Percentiles rank a stretch among this genome's conserved stretches.
Evolutionary conservation across 2,797 vertebrate genomes (phyloP).

Genomic region (Onychomys torridus): DNA sequence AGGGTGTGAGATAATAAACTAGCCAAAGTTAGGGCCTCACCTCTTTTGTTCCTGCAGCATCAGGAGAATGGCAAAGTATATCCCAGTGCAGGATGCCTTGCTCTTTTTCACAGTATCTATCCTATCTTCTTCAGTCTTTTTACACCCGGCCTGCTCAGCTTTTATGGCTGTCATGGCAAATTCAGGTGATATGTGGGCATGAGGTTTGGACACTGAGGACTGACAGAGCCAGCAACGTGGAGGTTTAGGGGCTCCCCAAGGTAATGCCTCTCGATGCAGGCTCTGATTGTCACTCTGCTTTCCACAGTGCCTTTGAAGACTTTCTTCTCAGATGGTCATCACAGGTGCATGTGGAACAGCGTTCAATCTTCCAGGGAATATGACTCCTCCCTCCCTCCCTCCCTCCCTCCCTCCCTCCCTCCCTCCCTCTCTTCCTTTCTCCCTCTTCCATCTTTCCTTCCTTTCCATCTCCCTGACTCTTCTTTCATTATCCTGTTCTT

Average conservation of each 20-base stretch:
- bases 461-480: slow-evolving; percentile 17
- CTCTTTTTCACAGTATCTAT: slow-evolving; percentile 64
- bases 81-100: slow-evolving; percentile 75
- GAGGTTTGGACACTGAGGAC: slow-evolving; percentile 76
- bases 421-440: background rate
- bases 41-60: slow-evolving; percentile 66
- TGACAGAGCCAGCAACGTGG: slow-evolving; percentile 71
- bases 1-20: slow-evolving; percentile 60
- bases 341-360: slow-evolving; percentile 43
- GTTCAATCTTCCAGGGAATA: slow-evolving; percentile 65
- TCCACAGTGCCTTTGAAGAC: slow-evolving; percentile 76
- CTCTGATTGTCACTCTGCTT: slow-evolving; percentile 75
- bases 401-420: background rate
- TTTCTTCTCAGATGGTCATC: slow-evolving; percentile 74
- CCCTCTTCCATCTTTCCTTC: background rate
- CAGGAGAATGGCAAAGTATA: slow-evolving; percentile 70
- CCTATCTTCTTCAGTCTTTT: slow-evolving; percentile 40
- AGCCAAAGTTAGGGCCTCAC: slow-evolving; percentile 77
- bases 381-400: background rate
- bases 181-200: slow-evolving; percentile 48
- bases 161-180: slow-evolving; percentile 50
- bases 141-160: slow-evolving; percentile 44
- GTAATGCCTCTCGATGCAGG: slow-evolving; percentile 68
- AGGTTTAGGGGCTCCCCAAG: slow-evolving; percentile 76
- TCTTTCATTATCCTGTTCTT: background rate